These are phyloP conservation scores for Neodiprion virginianus DNA, from an alignment of 1,140 invertebrate species.

Conservation along the genomic window DNA sequence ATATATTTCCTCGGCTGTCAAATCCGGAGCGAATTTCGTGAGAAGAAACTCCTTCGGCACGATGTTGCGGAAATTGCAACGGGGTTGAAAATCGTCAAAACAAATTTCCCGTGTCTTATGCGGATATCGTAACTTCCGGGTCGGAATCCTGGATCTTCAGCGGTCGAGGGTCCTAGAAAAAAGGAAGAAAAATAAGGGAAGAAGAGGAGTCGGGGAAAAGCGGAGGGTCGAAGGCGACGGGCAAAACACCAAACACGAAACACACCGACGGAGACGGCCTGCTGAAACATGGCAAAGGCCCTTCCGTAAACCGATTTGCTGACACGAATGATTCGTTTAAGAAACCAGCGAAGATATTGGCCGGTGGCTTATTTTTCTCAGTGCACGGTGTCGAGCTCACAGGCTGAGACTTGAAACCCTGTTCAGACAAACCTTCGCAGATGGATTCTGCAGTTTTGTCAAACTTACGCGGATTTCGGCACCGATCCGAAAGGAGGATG, in stretches of 20 bases:
- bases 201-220: background rate
- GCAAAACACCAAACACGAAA: too few relatives aligned
- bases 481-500: too few relatives aligned
- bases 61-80: background rate
- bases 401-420: too few relatives aligned
- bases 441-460: too few relatives aligned
- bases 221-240: background rate
- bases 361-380: slow-evolving; percentile 1
- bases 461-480: too few relatives aligned
- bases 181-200: background rate
- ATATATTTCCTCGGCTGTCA: too few relatives aligned
- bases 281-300: background rate
- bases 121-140: background rate
- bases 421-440: too few relatives aligned
- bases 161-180: background rate
- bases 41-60: too few relatives aligned
- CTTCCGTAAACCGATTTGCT: background rate
- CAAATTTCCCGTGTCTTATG: background rate
- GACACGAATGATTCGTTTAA: background rate
- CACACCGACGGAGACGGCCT: too few relatives aligned
- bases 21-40: background rate
- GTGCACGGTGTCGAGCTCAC: too few relatives aligned
- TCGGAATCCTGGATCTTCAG: background rate
- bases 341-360: background rate
- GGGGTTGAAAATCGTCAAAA: slow-evolving; percentile 2